phyloP scores from a whole-genome alignment of 2,797 vertebrate species.

The Rhynchonycteris naso region DNA sequence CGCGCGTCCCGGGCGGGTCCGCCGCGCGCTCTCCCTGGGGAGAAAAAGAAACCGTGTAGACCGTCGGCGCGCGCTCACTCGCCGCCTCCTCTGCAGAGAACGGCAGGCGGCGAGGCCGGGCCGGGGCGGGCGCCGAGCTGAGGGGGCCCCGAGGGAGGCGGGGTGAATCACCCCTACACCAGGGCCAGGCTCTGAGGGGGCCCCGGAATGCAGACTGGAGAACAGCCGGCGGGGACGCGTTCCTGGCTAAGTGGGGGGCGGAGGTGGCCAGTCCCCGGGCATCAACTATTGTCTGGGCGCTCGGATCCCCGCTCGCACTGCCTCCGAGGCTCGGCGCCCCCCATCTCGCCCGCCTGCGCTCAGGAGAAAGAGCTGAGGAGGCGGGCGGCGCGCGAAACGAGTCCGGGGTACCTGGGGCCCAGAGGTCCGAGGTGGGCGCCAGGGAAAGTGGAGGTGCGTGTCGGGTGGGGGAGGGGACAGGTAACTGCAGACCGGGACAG shows the following conservation, averaged over 20 bases:
- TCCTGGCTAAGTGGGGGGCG: neutral
- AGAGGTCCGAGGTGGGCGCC: neutral
- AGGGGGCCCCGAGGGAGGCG: neutral
- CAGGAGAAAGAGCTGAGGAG: neutral
- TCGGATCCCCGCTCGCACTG: slow-evolving; percentile 51
- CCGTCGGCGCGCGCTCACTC: slow-evolving; percentile 57
- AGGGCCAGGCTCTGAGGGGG: neutral
- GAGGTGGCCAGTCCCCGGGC: neutral
- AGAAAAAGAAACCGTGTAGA: slow-evolving; percentile 66
- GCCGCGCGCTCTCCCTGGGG: slow-evolving; percentile 71
- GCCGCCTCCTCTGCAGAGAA: slow-evolving; percentile 54
- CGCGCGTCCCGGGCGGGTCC: slow-evolving; percentile 70
- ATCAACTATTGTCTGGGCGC: slow-evolving; percentile 77
- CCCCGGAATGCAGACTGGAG: neutral
- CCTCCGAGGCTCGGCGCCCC: slow-evolving; percentile 42
- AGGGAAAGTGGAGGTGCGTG: slow-evolving; percentile 11
- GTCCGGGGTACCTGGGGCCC: neutral
- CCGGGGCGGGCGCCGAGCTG: neutral
- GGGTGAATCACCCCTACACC: slow-evolving; percentile 48
- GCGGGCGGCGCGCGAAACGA: neutral
- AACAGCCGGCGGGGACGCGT: neutral
- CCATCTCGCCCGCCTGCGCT: slow-evolving; percentile 45
- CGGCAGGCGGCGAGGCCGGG: neutral
- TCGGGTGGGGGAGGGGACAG: slow-evolving; percentile 70
- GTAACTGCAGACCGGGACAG: slow-evolving; percentile 52